Conservation (phyloP, 1,140 invertebrate species). For the Catajapyx aquilonaris region DNA sequence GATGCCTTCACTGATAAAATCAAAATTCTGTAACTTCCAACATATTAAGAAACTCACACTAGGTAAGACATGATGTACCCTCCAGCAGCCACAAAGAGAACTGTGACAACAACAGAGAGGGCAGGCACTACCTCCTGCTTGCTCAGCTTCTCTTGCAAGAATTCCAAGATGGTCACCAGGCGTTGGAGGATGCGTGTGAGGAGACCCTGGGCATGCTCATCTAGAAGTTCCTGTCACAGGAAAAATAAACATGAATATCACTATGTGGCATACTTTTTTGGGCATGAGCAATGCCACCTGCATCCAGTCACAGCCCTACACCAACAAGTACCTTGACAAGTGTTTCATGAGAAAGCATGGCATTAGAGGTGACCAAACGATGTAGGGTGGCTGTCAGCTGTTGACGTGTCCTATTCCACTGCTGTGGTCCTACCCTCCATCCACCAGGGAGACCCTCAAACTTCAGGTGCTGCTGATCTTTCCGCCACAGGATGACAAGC, state of each 20-base stretch:
- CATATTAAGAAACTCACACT: slow-evolving; percentile 36
- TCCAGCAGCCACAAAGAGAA: slow-evolving; percentile 53
- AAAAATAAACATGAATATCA: too few species aligned
- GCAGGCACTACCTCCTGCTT: slow-evolving; percentile 62
- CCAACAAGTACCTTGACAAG: slow-evolving; percentile 18
- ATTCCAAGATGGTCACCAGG: slow-evolving; percentile 45
- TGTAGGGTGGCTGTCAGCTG: slow-evolving; percentile 49
- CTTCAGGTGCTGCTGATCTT: slow-evolving; percentile 59
- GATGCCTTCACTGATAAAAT: too few species aligned
- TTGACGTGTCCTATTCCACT: slow-evolving; percentile 47
- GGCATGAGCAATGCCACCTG: not conserved
- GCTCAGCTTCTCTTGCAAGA: slow-evolving; percentile 45
- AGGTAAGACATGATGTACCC: slow-evolving; percentile 79
- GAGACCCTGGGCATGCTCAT: slow-evolving; percentile 44
- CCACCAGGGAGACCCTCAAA: slow-evolving; percentile 68
- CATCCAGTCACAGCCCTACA: not conserved
- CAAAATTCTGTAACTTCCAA: too few species aligned
- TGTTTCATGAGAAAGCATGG: slow-evolving; percentile 25
- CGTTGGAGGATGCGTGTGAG: slow-evolving; percentile 42
- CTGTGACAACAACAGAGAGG: slow-evolving; percentile 57
- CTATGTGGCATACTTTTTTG: not conserved
- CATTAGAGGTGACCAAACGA: slow-evolving; percentile 42
- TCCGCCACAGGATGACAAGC: slow-evolving; percentile 73
- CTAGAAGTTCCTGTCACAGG: too few species aligned
- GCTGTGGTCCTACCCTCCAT: slow-evolving; percentile 31